Conservation (phyloP, 2,888 invertebrate species). For the Ichneumoninae sp. region DNA sequence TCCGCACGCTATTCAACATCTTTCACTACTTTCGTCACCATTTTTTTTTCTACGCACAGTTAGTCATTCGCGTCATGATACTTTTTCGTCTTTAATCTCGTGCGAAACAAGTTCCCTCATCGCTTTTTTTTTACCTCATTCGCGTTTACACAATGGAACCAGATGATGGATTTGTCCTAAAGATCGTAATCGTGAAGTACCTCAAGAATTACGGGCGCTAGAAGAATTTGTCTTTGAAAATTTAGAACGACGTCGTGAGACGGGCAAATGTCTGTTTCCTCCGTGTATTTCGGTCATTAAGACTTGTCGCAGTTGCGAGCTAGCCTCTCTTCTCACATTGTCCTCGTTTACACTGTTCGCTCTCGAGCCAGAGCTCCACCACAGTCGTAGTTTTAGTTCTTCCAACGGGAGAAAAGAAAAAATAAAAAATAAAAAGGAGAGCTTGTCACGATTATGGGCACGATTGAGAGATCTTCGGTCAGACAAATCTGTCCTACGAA, state of each 20-base stretch:
- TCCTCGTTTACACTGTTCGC: constrained; percentile 47
- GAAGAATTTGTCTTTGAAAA: neutral
- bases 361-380: constrained; percentile 41
- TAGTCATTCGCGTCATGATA: constrained; percentile 12
- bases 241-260: constrained; percentile 14
- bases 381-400: constrained; percentile 42
- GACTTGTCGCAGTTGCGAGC: constrained; percentile 62
- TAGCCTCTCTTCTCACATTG: constrained; percentile 58
- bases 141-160: neutral
- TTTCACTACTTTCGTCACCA: constrained; percentile 29
- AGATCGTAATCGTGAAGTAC: constrained; percentile 19
- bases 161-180: neutral
- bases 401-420: constrained; percentile 30
- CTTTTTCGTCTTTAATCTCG: constrained; percentile 45
- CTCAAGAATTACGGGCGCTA: neutral
- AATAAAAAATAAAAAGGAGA: constrained; percentile 32
- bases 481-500: constrained; percentile 83
- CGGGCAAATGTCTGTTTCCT: constrained; percentile 30
- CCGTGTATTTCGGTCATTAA: constrained; percentile 67
- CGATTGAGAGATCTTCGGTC: constrained; percentile 71
- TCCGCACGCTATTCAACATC: constrained; percentile 27
- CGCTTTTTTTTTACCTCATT: constrained; percentile 19
- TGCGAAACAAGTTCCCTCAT: neutral
- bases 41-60: constrained; percentile 1
- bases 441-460: constrained; percentile 73